These are phyloP conservation scores for Anthonomus grandis DNA, from an alignment of 1,140 invertebrate species.

Conservation along the genomic window DNA sequence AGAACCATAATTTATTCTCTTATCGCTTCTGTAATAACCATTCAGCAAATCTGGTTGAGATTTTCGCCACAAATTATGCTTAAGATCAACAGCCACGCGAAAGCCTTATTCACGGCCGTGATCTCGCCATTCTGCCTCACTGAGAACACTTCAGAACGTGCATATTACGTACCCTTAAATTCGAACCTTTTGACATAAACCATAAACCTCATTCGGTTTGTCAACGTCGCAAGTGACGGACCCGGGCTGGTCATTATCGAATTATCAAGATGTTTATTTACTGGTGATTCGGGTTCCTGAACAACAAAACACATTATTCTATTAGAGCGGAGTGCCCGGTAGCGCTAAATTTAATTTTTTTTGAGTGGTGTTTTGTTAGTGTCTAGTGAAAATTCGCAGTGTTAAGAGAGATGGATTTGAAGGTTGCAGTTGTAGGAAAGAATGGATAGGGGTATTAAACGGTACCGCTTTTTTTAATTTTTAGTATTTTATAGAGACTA, in stretches of 20 bases:
- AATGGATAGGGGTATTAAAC: background rate
- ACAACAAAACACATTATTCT: slow-evolving; percentile 14
- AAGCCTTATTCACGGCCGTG: too few species aligned
- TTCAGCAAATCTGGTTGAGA: too few species aligned
- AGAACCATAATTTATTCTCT: too few species aligned
- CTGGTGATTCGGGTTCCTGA: slow-evolving; percentile 3
- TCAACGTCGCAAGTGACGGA: slow-evolving; percentile 10
- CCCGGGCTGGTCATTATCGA: slow-evolving; percentile 23
- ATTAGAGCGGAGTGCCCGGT: background rate
- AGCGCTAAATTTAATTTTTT: slow-evolving; percentile 16
- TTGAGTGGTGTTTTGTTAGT: slow-evolving; percentile 1
- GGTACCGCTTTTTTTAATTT: background rate
- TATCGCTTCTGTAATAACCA: too few species aligned
- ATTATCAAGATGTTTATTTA: slow-evolving; percentile 19
- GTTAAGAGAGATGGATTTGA: background rate
- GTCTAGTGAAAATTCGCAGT: slow-evolving; percentile 12
- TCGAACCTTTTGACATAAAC: too few species aligned
- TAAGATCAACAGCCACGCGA: too few species aligned
- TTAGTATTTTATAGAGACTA: background rate
- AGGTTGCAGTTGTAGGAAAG: too few species aligned
- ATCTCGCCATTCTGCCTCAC: too few species aligned
- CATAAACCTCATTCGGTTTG: slow-evolving; percentile 16
- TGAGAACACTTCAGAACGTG: too few species aligned
- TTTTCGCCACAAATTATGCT: too few species aligned
- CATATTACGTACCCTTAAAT: too few species aligned